A percentile compares a stretch with the other conserved stretches of the same genome.
These are phyloP conservation scores for Dunckerocampus dactyliophorus DNA, from an alignment of 2,113 vertebrate species.

Conservation along the genomic window DNA sequence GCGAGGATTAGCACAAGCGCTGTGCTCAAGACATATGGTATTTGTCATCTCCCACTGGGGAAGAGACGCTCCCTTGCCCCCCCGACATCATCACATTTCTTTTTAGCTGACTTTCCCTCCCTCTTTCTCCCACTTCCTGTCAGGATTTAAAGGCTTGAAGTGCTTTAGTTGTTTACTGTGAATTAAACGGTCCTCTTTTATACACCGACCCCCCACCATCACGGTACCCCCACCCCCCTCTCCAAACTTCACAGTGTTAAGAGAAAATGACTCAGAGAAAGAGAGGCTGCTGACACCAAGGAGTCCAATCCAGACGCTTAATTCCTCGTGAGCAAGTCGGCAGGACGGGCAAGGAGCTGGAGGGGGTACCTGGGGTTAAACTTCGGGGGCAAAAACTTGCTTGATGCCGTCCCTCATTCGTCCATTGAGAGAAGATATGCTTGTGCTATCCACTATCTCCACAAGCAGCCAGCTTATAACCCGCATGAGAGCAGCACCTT, in stretches of 20 bases:
- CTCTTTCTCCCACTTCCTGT: constrained; percentile 48
- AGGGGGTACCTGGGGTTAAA: neutral
- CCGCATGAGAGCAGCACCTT: constrained; percentile 16
- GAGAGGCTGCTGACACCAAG: constrained; percentile 58
- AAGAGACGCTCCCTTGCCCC: constrained; percentile 48
- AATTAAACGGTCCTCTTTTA: constrained; percentile 53
- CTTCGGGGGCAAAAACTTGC: neutral
- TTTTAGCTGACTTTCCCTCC: constrained; percentile 46
- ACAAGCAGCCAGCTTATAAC: constrained; percentile 77
- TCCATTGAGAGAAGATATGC: constrained; percentile 1
- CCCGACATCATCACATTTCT: constrained; percentile 35
- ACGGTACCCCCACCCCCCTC: neutral
- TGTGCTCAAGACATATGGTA: constrained; percentile 74
- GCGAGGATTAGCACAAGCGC: constrained; percentile 70
- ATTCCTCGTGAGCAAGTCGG: constrained; percentile 36
- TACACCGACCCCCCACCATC: neutral
- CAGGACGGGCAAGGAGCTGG: constrained; percentile 10
- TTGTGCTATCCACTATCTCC: constrained; percentile 70
- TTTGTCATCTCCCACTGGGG: constrained; percentile 74
- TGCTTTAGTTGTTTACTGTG: constrained; percentile 74
- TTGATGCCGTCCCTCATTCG: neutral
- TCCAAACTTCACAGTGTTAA: constrained; percentile 51
- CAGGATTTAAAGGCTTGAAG: constrained; percentile 69
- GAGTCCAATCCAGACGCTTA: constrained; percentile 34
- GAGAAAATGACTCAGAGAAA: constrained; percentile 63